phyloP scores from a whole-genome alignment of 2,797 vertebrate species.

The Salarias fasciatus region DNA sequence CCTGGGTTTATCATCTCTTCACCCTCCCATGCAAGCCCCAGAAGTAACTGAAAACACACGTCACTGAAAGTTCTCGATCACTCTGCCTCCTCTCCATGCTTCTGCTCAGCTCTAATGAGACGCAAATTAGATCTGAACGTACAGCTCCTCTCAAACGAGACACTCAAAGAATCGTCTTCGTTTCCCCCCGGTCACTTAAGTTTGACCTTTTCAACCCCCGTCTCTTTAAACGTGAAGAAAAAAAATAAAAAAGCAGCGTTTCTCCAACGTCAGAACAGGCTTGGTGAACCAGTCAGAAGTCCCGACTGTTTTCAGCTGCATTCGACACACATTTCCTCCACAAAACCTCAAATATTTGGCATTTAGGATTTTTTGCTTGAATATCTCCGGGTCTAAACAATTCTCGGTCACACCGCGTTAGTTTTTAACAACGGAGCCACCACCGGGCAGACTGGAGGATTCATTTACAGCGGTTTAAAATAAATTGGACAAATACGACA shows the following conservation, averaged over 20 bases:
- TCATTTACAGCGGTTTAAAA: neutral
- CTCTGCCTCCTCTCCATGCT: constrained; percentile 8
- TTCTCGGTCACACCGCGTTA: constrained; percentile 5
- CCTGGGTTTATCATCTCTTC: constrained; percentile 2
- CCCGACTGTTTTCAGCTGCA: too few species aligned
- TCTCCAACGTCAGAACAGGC: too few species aligned
- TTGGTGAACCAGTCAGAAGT: too few species aligned
- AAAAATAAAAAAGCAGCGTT: too few species aligned
- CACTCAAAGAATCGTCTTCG: neutral
- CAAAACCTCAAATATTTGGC: neutral
- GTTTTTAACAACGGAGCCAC: neutral
- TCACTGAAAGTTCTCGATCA: neutral
- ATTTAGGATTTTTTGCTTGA: constrained; percentile 9
- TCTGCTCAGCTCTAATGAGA: constrained; percentile 8
- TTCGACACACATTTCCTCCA: neutral
- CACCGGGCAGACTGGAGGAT: neutral
- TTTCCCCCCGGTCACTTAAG: neutral
- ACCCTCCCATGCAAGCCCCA: too few species aligned
- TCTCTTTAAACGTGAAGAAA: too few species aligned
- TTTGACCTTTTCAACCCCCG: neutral
- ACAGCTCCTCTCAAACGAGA: neutral
- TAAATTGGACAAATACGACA: neutral
- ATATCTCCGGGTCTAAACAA: neutral
- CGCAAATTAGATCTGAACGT: constrained; percentile 4
- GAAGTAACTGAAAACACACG: too few species aligned